These are phyloP conservation scores for Papilio machaon DNA, from an alignment of 1,140 invertebrate species.

Conservation along the genomic window DNA sequence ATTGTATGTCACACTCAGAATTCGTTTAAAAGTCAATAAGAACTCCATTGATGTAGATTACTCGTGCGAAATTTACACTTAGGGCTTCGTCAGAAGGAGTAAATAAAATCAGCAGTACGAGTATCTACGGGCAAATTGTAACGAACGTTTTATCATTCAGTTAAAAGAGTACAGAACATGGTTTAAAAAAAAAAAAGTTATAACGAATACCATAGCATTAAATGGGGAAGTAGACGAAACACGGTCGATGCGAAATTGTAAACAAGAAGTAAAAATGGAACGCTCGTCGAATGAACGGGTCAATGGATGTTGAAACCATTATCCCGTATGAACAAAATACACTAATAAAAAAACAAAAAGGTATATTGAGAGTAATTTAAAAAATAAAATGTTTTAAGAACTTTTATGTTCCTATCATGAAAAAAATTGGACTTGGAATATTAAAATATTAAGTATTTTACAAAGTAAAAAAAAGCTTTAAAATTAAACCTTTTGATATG, in stretches of 20 bases:
- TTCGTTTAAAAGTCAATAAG: neutral
- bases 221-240: constrained; percentile 25
- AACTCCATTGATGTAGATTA: neutral
- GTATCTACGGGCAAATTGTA: neutral
- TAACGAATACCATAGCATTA: neutral
- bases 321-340: neutral
- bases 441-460: neutral
- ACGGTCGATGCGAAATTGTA: constrained; percentile 30
- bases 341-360: constrained; percentile 1
- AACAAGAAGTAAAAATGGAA: constrained; percentile 33
- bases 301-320: constrained; percentile 25
- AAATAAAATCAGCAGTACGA: neutral
- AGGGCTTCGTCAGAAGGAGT: no score
- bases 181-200: neutral
- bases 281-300: constrained; percentile 10
- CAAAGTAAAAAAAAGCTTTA: neutral
- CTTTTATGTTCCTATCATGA: no score
- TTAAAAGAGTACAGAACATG: neutral
- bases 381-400: neutral
- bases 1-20: neutral
- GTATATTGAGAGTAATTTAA: neutral
- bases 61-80: neutral
- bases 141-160: neutral
- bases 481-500: neutral
- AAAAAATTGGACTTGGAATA: no score